Percentiles rank a stretch among this genome's conserved stretches.
phyloP scores from a whole-genome alignment of 2,113 vertebrate genomes.

The Eretmochelys imbricata region DNA sequence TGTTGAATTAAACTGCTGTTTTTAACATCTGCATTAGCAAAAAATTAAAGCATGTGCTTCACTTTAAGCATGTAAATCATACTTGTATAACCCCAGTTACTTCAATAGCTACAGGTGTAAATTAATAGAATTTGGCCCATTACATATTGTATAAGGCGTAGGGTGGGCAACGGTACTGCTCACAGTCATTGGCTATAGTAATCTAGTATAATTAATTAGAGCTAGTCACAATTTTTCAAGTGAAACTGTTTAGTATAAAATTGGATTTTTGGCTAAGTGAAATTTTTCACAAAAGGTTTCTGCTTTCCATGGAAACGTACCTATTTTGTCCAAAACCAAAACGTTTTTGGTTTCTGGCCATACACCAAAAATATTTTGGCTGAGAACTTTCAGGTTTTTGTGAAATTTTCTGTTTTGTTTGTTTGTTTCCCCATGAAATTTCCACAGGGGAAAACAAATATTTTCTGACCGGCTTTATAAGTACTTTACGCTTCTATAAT shows the following conservation, averaged over 20 bases:
- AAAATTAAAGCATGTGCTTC: neutral
- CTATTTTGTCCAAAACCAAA: neutral
- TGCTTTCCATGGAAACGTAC: neutral
- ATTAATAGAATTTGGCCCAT: neutral
- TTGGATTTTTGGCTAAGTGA: neutral
- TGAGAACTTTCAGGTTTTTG: neutral
- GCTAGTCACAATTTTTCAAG: neutral
- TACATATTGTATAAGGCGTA: neutral
- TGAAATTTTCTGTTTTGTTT: neutral
- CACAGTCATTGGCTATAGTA: neutral
- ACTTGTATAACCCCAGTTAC: neutral
- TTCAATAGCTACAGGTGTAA: neutral
- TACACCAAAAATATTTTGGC: neutral
- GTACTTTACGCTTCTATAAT: neutral
- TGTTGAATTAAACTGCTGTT: neutral
- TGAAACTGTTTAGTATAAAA: neutral
- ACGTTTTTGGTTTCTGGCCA: neutral
- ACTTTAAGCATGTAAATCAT: neutral
- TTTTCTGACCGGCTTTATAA: neutral
- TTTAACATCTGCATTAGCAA: neutral
- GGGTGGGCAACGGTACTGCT: neutral
- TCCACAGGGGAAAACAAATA: neutral
- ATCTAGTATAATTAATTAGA: neutral
- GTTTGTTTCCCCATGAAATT: neutral
- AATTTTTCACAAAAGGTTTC: neutral